phyloP scores from a whole-genome alignment of 2,113 vertebrate genomes.

The Nesogale talazaci region DNA sequence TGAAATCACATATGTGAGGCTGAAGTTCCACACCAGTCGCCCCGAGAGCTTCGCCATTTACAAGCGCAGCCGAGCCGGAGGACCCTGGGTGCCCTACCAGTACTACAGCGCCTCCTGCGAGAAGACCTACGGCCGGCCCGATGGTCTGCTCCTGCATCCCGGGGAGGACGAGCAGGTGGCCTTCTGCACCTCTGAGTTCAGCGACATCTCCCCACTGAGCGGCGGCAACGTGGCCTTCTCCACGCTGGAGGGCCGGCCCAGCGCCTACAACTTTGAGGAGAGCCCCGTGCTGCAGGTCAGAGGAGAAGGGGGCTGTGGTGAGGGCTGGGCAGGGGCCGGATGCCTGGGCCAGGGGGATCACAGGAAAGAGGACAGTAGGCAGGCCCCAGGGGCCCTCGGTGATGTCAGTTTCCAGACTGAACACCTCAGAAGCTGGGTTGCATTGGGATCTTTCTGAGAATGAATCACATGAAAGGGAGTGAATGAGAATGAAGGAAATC shows the following conservation, averaged over 20 bases:
- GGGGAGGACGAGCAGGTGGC: constrained; percentile 93
- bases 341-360: accelerated
- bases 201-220: constrained; percentile 95
- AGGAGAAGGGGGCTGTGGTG: neutral
- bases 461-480: too few species aligned
- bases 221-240: constrained; percentile 98
- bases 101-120: constrained; percentile 94
- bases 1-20: constrained; percentile 94
- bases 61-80: constrained; percentile 84
- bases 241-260: constrained; percentile 95
- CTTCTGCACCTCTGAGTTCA: constrained; percentile 95
- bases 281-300: constrained; percentile 91
- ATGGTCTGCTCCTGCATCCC: constrained; percentile 85
- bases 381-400: accelerated
- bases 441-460: neutral
- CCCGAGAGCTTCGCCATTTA: constrained; percentile 97
- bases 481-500: too few species aligned
- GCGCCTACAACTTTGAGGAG: constrained; percentile 95
- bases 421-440: neutral
- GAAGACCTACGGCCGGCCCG: constrained; percentile 87
- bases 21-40: constrained; percentile 97
- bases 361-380: neutral
- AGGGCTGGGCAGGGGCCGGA: accelerated
- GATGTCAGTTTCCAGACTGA: neutral
- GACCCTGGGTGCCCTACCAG: constrained; percentile 95